These are phyloP conservation scores for Ochropleura plecta DNA, from an alignment of 2,888 invertebrate genomes.

Conservation along the genomic window DNA sequence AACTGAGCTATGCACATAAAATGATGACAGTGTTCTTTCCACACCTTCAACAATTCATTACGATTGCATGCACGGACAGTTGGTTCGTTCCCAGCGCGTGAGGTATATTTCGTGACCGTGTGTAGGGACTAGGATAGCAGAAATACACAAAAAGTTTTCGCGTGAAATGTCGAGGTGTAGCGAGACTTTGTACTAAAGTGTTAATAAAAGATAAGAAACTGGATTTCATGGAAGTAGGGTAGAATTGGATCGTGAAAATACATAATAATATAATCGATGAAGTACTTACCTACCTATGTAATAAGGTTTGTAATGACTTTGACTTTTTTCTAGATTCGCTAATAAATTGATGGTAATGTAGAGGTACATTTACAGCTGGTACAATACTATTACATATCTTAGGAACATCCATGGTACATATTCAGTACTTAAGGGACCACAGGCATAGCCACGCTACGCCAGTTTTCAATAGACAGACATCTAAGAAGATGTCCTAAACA, in stretches of 20 bases:
- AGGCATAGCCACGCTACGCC: neutral
- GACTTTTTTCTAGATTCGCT: neutral
- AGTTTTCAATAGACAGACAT: neutral
- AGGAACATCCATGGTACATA: neutral
- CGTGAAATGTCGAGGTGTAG: conserved; percentile 50
- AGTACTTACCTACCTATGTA: neutral
- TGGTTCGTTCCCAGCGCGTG: conserved; percentile 41
- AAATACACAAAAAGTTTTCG: conserved; percentile 39
- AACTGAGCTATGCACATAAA: conserved; percentile 24
- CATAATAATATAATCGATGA: conserved; percentile 6
- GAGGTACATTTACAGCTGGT: neutral
- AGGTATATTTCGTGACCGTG: conserved; percentile 34
- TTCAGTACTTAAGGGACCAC: neutral
- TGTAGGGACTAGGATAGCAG: conserved; percentile 9
- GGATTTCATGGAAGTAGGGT: conserved; percentile 31
- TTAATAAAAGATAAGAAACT: conserved; percentile 48
- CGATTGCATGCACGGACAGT: conserved; percentile 52
- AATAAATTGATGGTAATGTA: neutral
- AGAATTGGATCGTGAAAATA: conserved; percentile 8
- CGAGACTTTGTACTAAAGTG: conserved; percentile 50
- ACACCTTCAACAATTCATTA: conserved; percentile 50
- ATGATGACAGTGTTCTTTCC: conserved; percentile 42
- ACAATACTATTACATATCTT: neutral
- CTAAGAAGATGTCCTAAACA: neutral
- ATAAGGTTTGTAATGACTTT: neutral